Conservation (phyloP, 2,113 vertebrate species). For the Ibidorhyncha struthersii region DNA sequence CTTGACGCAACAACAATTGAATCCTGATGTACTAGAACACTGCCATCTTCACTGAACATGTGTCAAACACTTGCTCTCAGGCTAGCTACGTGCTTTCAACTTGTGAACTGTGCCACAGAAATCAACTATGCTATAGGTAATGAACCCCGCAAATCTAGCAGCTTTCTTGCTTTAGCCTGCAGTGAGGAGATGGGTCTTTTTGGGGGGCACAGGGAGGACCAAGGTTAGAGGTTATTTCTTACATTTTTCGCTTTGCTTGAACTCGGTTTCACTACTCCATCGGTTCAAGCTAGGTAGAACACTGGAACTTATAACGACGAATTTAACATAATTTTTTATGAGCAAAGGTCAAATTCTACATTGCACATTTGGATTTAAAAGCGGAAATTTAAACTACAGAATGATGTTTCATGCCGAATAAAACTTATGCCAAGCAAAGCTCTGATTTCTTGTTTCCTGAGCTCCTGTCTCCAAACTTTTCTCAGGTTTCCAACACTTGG, state of each 20-base stretch:
- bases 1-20: conserved; percentile 64
- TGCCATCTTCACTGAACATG: conserved; percentile 58
- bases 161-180: background rate
- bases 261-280: background rate
- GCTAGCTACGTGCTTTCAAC: background rate
- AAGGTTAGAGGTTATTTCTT: background rate
- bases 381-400: conserved; percentile 70
- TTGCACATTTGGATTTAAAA: conserved; percentile 66
- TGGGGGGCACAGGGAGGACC: background rate
- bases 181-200: background rate
- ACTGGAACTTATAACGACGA: background rate
- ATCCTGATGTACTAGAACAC: conserved; percentile 45
- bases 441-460: conserved; percentile 63
- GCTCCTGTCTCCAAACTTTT: conserved; percentile 58
- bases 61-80: conserved; percentile 63
- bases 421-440: conserved; percentile 68
- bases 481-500: conserved; percentile 60
- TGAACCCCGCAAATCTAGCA: background rate
- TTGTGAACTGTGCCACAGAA: background rate
- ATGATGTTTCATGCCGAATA: conserved; percentile 65
- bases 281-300: background rate
- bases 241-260: background rate
- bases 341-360: conserved; percentile 53
- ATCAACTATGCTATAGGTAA: background rate
- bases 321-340: conserved; percentile 52